Percentiles rank a stretch among this genome's conserved stretches.
These are phyloP conservation scores for Hirtodrosophila confusa DNA, from an alignment of 2,888 invertebrate genomes.

Conservation along the genomic window DNA sequence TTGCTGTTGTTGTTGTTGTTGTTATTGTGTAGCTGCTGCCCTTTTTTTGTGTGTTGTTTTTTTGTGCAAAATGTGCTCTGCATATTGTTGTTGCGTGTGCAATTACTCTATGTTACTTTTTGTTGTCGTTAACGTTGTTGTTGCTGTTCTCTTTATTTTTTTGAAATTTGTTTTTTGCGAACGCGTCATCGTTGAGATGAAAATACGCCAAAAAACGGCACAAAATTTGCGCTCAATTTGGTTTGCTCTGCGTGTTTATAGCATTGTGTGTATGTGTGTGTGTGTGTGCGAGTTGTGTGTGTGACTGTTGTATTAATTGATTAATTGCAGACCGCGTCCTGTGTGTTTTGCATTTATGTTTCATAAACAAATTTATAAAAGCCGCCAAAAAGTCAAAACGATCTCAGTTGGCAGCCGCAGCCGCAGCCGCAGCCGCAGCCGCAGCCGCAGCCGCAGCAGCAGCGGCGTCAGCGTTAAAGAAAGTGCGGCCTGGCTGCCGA, in stretches of 20 bases:
- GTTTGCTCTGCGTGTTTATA: constrained; percentile 19
- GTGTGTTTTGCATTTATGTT: constrained; percentile 16
- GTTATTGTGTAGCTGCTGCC: constrained; percentile 11
- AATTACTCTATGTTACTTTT: constrained; percentile 18
- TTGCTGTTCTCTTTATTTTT: constrained; percentile 6
- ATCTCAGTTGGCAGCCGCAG: constrained; percentile 24
- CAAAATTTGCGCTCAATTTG: constrained; percentile 45
- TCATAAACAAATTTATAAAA: constrained; percentile 55
- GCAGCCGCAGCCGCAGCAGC: too few species aligned
- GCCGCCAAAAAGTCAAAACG: constrained; percentile 67
- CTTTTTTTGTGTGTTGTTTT: constrained; percentile 21
- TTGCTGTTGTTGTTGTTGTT: constrained; percentile 23
- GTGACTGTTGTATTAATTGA: constrained; percentile 40
- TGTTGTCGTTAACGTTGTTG: constrained; percentile 2
- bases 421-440: constrained; percentile 17
- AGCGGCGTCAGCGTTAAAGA: constrained; percentile 48
- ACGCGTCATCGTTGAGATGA: constrained; percentile 48
- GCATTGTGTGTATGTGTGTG: constrained; percentile 1
- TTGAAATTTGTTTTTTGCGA: constrained; percentile 32
- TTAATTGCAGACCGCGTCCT: constrained; percentile 37
- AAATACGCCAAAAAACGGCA: constrained; percentile 45
- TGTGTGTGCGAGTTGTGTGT: constrained; percentile 15
- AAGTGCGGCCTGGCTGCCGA: constrained; percentile 58
- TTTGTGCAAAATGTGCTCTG: constrained; percentile 31
- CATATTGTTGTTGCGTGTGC: constrained; percentile 22